A percentile compares a stretch with the other conserved stretches of the same genome.
These are phyloP conservation scores for Synergus itoensis DNA, from an alignment of 2,888 invertebrate genomes.

Conservation along the genomic window DNA sequence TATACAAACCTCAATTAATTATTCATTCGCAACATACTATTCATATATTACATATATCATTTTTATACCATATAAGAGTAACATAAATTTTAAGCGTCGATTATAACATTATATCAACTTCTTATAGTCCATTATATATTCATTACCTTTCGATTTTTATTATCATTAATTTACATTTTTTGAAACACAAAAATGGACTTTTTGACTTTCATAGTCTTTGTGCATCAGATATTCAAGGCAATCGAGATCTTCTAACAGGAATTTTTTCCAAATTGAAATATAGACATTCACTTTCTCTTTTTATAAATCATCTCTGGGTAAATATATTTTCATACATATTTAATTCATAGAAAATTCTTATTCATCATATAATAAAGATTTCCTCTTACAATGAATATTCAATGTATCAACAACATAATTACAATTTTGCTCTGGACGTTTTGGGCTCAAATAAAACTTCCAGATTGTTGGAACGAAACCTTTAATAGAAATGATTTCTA, in stretches of 20 bases:
- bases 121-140: neutral
- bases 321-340: no score
- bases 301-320: no score
- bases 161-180: slow-evolving; percentile 10
- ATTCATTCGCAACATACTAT: slow-evolving; percentile 8
- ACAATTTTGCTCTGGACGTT: neutral
- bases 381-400: neutral
- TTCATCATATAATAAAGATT: neutral
- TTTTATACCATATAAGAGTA: neutral
- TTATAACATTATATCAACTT: slow-evolving; percentile 31
- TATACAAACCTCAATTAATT: slow-evolving; percentile 30
- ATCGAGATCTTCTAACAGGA: neutral
- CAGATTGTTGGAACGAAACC: neutral
- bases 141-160: neutral
- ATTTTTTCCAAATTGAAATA: neutral
- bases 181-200: slow-evolving; percentile 11
- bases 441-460: slow-evolving; percentile 16
- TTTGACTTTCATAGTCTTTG: neutral
- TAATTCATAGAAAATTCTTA: no score
- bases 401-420: no score
- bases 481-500: neutral
- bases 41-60: neutral
- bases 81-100: slow-evolving; percentile 10
- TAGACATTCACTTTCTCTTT: no score
- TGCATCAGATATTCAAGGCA: slow-evolving; percentile 16